Percentiles rank a stretch among this genome's conserved stretches.
Conservation (phyloP, 1,140 invertebrate species). For the Ceratosolen fusciceps region DNA sequence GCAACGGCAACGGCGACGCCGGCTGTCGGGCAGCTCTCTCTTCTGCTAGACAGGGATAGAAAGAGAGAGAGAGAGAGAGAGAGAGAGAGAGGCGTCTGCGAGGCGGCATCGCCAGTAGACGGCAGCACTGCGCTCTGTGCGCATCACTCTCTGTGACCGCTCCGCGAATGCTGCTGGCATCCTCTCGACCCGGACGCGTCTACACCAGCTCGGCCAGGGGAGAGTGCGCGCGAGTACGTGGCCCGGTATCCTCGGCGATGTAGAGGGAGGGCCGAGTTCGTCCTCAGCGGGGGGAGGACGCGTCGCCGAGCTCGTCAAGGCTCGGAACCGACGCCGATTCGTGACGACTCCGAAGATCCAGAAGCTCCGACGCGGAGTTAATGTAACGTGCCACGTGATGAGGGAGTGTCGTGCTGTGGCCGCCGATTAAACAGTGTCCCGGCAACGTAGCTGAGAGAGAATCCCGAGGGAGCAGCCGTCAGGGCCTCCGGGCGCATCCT, state of each 20-base stretch:
- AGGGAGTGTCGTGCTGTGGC: background rate
- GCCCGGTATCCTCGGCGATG: background rate
- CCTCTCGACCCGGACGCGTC: conserved; percentile 49
- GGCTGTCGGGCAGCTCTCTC: background rate
- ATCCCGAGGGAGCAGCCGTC: background rate
- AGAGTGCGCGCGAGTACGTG: background rate
- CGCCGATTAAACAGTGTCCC: background rate
- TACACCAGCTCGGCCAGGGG: background rate
- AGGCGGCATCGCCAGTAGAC: conserved; percentile 63
- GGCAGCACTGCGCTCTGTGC: conserved; percentile 70
- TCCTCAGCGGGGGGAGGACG: background rate
- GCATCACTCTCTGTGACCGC: conserved; percentile 58
- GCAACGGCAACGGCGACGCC: background rate
- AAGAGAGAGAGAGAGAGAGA: conserved; percentile 14
- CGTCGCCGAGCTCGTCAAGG: background rate
- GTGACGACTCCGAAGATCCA: too few relatives aligned
- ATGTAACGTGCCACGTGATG: too few relatives aligned
- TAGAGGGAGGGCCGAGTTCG: background rate
- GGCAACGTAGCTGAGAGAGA: background rate
- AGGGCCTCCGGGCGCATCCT: conserved; percentile 41
- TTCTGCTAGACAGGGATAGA: conserved; percentile 22
- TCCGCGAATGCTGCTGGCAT: conserved; percentile 60
- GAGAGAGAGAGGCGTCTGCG: conserved; percentile 3
- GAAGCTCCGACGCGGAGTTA: too few relatives aligned
- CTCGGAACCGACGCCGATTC: too few relatives aligned